Evolutionary conservation across 2,888 invertebrate species (phyloP), one percentile per base, ranked within the genome.

Genomic region (Acrobasis repandana): DNA sequence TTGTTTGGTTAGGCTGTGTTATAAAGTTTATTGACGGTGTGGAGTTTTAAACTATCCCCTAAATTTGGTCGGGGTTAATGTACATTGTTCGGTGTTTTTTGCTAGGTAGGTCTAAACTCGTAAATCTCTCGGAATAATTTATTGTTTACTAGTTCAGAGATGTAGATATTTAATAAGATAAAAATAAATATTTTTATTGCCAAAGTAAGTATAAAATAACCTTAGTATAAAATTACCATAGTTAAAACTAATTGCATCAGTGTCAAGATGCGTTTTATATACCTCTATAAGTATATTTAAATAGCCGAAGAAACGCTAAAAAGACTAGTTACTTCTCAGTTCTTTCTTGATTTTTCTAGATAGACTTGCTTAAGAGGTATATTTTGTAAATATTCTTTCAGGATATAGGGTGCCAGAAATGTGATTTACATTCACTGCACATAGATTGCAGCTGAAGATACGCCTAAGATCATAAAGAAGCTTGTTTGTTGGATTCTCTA

Each of bases 11-110:
- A 75, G 77, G 79, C 63, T 65, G 69, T 52, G 75, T 71, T 75
- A 79, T 84, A 80, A 84, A 83, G 72, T 86, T 82, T 83, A 82
- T 83, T 80, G 78, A 71, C 70, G 61, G 68, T 59, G 65, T 64
- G 73, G 78, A 75, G 74, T 77, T 76, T 73, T 68, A 67, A 76
- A 75, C 63, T 69, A 60, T 64, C 66, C 67, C 69, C 62, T 67
- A 64, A 72, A 71, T 70, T 65, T 72, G 67, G 43, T 43, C n/a
- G 43, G 43, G 43, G 43, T 43, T 43, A n/a, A 14, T 43, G 43
- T 43, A 11, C 38, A 38, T 38, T 43, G 43, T 43, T 43, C 43
- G n/a, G 14, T n/a, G 43, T 43, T 43, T 43, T 43, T 43, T 43
- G 43, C 14, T 43, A 14, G 43, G 43, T 14, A 28, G 28, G 28